Base-by-base conservation (phyloP, 2,888 invertebrate species). In the Listrodromus nycthemerus region DNA sequence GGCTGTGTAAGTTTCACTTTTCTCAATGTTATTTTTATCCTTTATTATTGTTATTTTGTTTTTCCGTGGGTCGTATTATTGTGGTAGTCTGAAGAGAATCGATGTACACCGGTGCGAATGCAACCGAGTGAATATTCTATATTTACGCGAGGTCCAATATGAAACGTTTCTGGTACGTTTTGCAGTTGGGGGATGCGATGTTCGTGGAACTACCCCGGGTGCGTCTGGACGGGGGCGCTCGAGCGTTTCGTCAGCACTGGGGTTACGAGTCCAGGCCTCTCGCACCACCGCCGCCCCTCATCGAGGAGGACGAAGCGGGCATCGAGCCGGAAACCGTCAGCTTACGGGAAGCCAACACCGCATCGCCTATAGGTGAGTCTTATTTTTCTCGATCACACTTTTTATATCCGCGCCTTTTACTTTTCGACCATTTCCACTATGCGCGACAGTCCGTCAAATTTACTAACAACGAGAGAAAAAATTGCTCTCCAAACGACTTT, bases 181-280 rank as follows among this genome's bases (percentile, higher is more conserved):
- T 90, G 2, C 91, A 95, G 95, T 92, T 95, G 88, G 94, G 95
- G 21, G 95, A 95, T 89, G 94, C 95, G n/a, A 92, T 95, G 91
- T 95, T 95, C 91, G 94, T 95, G 65, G 95, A 95, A 86, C 92
- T 96, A 82, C 96, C 96, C 27, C 94, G 96, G 16, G 95, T 96
- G 67, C 95, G 97, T 75, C 93, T 97, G 86, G 97, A 97, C 92
- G 96, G 95, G 30, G 96, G 96, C 0, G 95, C 95, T 63, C 94
- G 95, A 82, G 94, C 95, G 83, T 95, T 95, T 93, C 93, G 96
- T 88, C 91, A 95, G 93, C 93, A 95, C 91, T 93, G 96, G 96
- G 95, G 96, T 27, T 95, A 95, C 90, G 95, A 95, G 78, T 93
- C 95, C 83, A 94, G 95, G 55, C 95, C 95, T 88, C 94, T 96